Percentiles rank a stretch among this genome's conserved stretches.
Evolutionary conservation across 2,888 invertebrate species (phyloP).

Genomic region (Erebia ligea): DNA sequence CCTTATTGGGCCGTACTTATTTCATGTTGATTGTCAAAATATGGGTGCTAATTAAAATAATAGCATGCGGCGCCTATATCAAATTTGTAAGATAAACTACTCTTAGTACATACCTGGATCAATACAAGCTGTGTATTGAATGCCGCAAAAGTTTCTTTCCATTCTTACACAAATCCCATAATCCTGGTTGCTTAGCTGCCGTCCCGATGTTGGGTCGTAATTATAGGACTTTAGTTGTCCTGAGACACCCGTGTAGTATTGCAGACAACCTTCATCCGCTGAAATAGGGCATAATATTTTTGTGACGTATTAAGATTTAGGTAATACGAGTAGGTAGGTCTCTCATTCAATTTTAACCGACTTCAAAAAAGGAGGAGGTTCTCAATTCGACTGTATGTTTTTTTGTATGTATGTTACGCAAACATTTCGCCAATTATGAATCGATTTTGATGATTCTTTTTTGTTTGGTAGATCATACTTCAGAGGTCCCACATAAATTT

Average conservation of each 20-base stretch:
- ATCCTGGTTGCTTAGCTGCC: conserved; percentile 94
- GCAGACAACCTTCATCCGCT: conserved; percentile 91
- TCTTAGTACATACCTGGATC: conserved; percentile 81
- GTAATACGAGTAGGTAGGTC: no score
- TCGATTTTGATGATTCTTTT: no score
- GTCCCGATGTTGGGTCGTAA: conserved; percentile 88
- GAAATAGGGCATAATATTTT: conserved; percentile 24
- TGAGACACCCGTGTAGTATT: conserved; percentile 90
- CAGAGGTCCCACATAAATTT: no score
- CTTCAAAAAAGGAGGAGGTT: no score
- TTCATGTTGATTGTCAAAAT: no score
- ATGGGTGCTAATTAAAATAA: no score
- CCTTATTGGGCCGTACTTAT: no score
- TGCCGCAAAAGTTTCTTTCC: conserved; percentile 93
- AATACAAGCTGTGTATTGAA: conserved; percentile 90
- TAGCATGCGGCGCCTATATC: background rate
- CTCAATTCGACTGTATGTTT: no score
- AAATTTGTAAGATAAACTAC: background rate
- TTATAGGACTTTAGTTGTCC: conserved; percentile 93
- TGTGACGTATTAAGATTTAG: background rate
- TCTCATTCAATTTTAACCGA: no score
- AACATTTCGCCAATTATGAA: no score
- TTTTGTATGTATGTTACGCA: no score
- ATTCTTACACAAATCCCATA: conserved; percentile 93
- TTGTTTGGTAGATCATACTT: no score